phyloP scores from a whole-genome alignment of 2,797 vertebrate genomes.

The Thamnophis elegans region DNA sequence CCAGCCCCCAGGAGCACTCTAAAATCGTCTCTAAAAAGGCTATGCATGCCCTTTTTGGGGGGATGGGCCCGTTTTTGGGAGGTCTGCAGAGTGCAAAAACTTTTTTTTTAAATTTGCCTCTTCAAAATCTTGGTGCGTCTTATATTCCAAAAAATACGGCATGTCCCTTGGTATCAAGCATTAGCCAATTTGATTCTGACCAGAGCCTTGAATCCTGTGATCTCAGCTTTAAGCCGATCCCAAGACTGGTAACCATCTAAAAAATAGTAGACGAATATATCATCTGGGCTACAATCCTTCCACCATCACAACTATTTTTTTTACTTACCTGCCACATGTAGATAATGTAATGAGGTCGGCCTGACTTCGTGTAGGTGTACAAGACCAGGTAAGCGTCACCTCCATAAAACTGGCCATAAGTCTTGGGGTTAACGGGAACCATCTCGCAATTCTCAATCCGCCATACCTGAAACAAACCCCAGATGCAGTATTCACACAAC shows the following conservation, averaged over 20 bases:
- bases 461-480: constrained; percentile 77
- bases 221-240: neutral
- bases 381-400: constrained; percentile 90
- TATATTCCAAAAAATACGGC: too few relatives aligned
- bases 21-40: too few relatives aligned
- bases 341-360: constrained; percentile 80
- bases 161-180: too few relatives aligned
- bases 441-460: constrained; percentile 83
- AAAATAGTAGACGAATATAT: neutral
- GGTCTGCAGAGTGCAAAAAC: too few relatives aligned
- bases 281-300: too few relatives aligned
- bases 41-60: too few relatives aligned
- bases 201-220: too few relatives aligned
- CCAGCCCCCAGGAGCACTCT: too few relatives aligned
- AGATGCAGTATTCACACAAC: neutral
- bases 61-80: too few relatives aligned
- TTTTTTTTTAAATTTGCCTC: too few relatives aligned
- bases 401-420: constrained; percentile 86
- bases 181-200: neutral
- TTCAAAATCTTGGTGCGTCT: too few relatives aligned
- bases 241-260: neutral
- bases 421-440: constrained; percentile 77
- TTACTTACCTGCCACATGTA: constrained; percentile 90
- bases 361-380: constrained; percentile 80
- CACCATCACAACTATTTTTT: neutral